phyloP scores from a whole-genome alignment of 2,113 vertebrate genomes.

The Arvicanthis niloticus region DNA sequence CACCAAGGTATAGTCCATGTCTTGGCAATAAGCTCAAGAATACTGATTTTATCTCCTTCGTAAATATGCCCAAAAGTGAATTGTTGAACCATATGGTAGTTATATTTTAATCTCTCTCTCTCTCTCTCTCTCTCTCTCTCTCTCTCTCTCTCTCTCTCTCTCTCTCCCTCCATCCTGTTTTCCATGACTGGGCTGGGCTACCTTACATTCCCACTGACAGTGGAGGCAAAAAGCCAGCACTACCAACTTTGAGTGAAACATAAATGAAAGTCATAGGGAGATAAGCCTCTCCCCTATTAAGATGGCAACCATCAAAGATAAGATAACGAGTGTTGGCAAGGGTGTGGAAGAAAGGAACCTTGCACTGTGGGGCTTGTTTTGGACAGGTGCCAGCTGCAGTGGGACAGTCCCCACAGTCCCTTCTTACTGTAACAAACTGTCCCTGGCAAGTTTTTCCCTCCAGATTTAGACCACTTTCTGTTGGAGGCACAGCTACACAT shows the following conservation, averaged over 20 bases:
- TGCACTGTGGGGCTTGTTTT: neutral
- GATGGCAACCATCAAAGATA: neutral
- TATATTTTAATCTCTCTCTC: neutral
- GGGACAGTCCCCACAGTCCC: neutral
- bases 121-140: no score
- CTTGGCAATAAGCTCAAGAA: constrained; percentile 1
- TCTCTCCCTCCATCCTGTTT: neutral
- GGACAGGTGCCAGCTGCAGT: neutral
- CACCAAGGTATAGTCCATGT: neutral
- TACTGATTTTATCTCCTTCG: neutral
- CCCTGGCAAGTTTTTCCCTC: neutral
- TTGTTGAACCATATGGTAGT: neutral
- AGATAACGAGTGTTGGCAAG: neutral
- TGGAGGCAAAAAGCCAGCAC: neutral
- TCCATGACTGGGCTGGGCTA: neutral
- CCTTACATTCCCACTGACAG: neutral
- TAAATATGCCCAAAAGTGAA: neutral
- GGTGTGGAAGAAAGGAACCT: neutral
- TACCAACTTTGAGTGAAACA: neutral
- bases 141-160: no score
- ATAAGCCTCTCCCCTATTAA: neutral
- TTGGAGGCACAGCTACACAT: neutral
- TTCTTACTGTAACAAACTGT: neutral
- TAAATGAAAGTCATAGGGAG: neutral
- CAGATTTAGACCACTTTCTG: neutral